Evolutionary conservation across 1,140 invertebrate species (phyloP), one percentile per base, ranked within the genome.

Genomic region (Apis cerana): DNA sequence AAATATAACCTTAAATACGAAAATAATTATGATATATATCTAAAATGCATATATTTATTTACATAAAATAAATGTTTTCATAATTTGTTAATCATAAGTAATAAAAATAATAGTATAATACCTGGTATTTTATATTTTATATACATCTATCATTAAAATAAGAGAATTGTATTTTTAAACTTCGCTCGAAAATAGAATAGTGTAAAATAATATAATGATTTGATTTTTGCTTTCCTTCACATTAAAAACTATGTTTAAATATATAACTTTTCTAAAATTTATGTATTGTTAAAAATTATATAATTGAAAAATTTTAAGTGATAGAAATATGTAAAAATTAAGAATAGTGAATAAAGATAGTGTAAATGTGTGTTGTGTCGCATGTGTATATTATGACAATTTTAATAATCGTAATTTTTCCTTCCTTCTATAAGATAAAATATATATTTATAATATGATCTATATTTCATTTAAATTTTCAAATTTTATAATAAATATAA

Each of bases 1-100:
- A 50, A 65, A 74, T n/a, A 64, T 80, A 80, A 80, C 70, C 78
- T 15, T 17, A 65, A 56, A 56, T 15, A 15, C 13, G 17, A 48
- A 21, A 12, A 19, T 56, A 23, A 54, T 54, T 15, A 23, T 54
- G 7, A 27, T 12, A 19, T 19, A 15, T 19, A 27, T 64, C 12
- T 43, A 64, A 64, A 64, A 71, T 21, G 7, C 4, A 11, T 21
- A 52, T 52, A 19, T 75, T 64, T 50, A 19, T 52, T 52, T 27
- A 27, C 4, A 10, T 27, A 7, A 12, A 58, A 17, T 17, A 62
- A 27, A 8, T 27, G 15, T 62, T 15, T 27, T 33, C 10, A n/a
- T 27, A 2, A 71, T 71, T 33, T 56, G 19, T 33, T 8, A 27
- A 43, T 33, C 4, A 9, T 33, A 56, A 71, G 12, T 13, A 71